Percentiles rank a stretch among this genome's conserved stretches.
Conservation (phyloP, 2,888 invertebrate genomes). For the Folsomia manolachei region DNA sequence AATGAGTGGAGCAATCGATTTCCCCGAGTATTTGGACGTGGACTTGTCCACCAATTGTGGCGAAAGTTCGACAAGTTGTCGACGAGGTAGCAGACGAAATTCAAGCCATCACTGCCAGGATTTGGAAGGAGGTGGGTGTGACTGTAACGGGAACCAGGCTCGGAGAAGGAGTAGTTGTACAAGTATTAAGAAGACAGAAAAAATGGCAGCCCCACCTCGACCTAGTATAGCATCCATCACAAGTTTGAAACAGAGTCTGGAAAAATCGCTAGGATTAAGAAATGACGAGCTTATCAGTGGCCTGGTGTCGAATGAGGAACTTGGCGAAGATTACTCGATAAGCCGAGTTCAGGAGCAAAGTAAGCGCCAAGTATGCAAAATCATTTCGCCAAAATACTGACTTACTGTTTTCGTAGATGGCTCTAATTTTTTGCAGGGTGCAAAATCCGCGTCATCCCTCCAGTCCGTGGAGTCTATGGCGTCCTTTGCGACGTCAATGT, state of each 20-base stretch:
- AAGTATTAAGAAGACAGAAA: neutral
- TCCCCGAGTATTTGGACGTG: neutral
- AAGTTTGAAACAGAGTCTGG: neutral
- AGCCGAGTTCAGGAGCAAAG: neutral
- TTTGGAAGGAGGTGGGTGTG: neutral
- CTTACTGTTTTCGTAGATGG: neutral
- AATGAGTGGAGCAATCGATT: constrained; percentile 3
- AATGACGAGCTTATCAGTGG: no score
- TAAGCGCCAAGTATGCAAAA: neutral
- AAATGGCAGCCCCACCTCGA: neutral
- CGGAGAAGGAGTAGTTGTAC: neutral
- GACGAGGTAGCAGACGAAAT: neutral
- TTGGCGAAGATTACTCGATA: no score
- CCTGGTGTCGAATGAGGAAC: no score
- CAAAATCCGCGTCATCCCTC: neutral
- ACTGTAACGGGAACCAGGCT: neutral
- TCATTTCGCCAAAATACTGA: neutral
- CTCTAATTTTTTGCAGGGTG: no score
- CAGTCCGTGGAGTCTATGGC: neutral
- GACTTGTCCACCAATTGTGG: neutral
- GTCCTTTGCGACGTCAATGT: neutral
- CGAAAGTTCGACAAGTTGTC: neutral
- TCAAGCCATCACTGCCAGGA: neutral
- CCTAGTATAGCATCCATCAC: neutral
- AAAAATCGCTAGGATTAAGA: neutral